These are phyloP conservation scores for Phenganax subtilis DNA, from an alignment of 92 coral and sea anemone species.

Conservation along the genomic window DNA sequence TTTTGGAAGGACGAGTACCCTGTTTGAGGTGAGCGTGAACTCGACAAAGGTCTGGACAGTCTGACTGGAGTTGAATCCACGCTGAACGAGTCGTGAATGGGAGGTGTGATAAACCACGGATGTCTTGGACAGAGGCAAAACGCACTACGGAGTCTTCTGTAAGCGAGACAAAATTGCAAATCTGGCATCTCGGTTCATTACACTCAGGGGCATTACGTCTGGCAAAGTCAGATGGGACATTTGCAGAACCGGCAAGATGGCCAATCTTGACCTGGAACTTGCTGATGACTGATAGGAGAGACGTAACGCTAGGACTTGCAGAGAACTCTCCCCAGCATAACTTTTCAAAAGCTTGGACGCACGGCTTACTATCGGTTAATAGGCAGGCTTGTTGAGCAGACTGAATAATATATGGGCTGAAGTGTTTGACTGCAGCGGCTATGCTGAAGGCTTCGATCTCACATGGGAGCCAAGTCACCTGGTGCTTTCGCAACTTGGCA, in stretches of 20 bases:
- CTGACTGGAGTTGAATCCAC: too few species aligned
- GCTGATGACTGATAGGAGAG: constrained; percentile 41
- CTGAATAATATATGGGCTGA: neutral
- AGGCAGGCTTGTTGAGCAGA: constrained; percentile 16
- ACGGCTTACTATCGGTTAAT: neutral
- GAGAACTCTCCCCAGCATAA: constrained; percentile 40
- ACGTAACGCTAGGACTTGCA: neutral
- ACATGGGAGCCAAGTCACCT: neutral
- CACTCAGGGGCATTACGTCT: constrained; percentile 42
- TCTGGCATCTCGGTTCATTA: constrained; percentile 33
- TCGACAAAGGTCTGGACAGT: neutral
- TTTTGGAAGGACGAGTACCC: constrained; percentile 32
- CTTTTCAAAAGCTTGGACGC: constrained; percentile 36
- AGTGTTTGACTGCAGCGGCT: too few species aligned
- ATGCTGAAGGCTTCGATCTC: too few species aligned
- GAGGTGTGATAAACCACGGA: too few species aligned
- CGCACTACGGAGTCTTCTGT: neutral
- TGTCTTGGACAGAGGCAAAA: too few species aligned
- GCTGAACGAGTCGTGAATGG: too few species aligned
- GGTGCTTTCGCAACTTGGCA: constrained; percentile 38
- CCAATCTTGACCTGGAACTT: constrained; percentile 42
- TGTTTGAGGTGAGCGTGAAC: constrained; percentile 36
- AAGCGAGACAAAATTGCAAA: constrained; percentile 38
- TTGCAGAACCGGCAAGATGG: constrained; percentile 40
- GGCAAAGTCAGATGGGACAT: neutral